These are phyloP conservation scores for Conus betulinus DNA, from an alignment of 1,140 invertebrate species.

Conservation along the genomic window DNA sequence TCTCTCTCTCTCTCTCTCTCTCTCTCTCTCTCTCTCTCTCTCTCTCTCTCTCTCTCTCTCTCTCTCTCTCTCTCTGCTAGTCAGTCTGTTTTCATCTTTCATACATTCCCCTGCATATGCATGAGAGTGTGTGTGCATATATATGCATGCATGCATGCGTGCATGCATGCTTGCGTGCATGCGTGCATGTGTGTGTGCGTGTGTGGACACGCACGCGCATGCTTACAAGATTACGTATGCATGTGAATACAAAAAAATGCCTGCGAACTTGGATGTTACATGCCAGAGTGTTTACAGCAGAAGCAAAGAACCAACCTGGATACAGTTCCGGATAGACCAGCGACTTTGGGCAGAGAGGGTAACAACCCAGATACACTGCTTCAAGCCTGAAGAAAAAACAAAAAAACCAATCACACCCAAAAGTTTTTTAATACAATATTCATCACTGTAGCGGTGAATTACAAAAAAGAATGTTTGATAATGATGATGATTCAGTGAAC, in stretches of 20 bases:
- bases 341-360: conserved; percentile 82
- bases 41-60: no score
- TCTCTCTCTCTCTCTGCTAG: no score
- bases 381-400: conserved; percentile 79
- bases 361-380: conserved; percentile 82
- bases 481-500: neutral
- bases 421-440: no score
- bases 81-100: no score
- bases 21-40: no score
- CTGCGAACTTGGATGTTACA: no score
- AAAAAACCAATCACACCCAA: conserved; percentile 10
- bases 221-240: neutral
- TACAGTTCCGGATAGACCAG: conserved; percentile 87
- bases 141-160: no score
- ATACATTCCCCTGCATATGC: no score
- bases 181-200: conserved; percentile 7
- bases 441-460: no score
- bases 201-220: neutral
- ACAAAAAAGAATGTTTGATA: neutral
- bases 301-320: conserved; percentile 73
- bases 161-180: no score
- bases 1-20: no score
- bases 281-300: neutral
- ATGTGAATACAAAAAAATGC: neutral
- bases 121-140: neutral